Evolutionary conservation across 2,797 vertebrate species (phyloP).

Genomic region (Gobionotothen gibberifrons): DNA sequence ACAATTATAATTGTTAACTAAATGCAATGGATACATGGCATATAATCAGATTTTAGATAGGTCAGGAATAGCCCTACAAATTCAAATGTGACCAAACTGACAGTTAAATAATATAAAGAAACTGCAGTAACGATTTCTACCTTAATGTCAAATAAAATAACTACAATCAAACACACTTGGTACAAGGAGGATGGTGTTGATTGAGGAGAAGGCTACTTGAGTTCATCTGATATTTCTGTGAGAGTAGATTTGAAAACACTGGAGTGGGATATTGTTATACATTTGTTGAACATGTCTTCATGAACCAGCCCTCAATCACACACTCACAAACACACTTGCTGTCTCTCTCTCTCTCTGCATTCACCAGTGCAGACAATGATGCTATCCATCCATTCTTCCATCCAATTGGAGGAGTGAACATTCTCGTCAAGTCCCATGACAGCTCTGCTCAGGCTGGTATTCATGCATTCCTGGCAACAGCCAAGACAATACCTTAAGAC

Average conservation of each 20-base stretch:
- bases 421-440: conserved; percentile 60
- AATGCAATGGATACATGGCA: neutral
- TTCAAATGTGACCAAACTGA: neutral
- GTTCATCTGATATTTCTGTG: neutral
- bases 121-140: neutral
- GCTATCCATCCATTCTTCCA: conserved; percentile 43
- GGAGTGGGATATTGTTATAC: conserved; percentile 3
- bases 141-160: neutral
- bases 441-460: conserved; percentile 53
- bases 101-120: neutral
- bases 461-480: conserved; percentile 64
- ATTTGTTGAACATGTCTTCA: conserved; percentile 31
- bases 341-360: conserved; percentile 16
- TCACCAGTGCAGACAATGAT: conserved; percentile 43
- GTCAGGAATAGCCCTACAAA: neutral
- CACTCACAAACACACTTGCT: conserved; percentile 5
- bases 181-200: neutral
- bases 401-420: conserved; percentile 53
- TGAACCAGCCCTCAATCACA: conserved; percentile 26
- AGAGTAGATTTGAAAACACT: conserved; percentile 8
- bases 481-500: conserved; percentile 63
- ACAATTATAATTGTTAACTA: neutral
- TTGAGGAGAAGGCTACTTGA: neutral
- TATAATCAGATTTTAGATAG: neutral
- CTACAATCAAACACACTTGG: neutral